Evolutionary conservation across 2,113 vertebrate genomes (phyloP).

Genomic region (Rhinogobius similis): DNA sequence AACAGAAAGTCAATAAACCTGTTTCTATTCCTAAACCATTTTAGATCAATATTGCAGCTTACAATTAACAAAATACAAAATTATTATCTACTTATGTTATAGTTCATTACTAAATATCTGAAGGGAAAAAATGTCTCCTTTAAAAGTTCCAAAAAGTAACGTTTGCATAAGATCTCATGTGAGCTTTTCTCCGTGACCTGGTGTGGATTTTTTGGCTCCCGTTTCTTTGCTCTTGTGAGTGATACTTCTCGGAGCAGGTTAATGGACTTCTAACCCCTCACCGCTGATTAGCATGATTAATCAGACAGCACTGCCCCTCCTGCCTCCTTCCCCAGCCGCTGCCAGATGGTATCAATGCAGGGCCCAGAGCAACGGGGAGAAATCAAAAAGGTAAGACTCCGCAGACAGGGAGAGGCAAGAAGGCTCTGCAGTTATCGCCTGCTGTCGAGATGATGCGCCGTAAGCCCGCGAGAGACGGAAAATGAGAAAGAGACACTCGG

Average conservation of each 20-base stretch:
- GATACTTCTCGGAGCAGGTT: constrained; percentile 56
- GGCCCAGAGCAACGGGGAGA: constrained; percentile 47
- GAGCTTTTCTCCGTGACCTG: constrained; percentile 30
- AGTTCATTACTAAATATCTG: too few relatives aligned
- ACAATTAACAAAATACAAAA: too few relatives aligned
- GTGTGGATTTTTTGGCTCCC: constrained; percentile 24
- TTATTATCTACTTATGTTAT: too few relatives aligned
- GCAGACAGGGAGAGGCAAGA: constrained; percentile 48
- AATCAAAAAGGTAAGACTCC: constrained; percentile 69
- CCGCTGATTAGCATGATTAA: constrained; percentile 73
- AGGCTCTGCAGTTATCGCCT: constrained; percentile 55
- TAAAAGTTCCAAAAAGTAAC: neutral
- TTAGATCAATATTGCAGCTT: too few relatives aligned
- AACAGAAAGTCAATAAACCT: too few relatives aligned
- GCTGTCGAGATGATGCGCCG: constrained; percentile 56
- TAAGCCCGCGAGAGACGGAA: constrained; percentile 30
- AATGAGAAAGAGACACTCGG: constrained; percentile 22
- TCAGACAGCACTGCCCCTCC: constrained; percentile 56
- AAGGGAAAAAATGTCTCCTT: too few relatives aligned
- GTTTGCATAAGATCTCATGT: neutral
- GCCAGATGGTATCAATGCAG: constrained; percentile 73
- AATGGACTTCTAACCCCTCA: constrained; percentile 75
- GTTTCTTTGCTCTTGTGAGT: constrained; percentile 32
- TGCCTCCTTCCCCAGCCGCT: constrained; percentile 43
- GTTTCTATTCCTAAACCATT: too few relatives aligned